Conservation (phyloP, 2,888 invertebrate species). For the Saturnia japonica region DNA sequence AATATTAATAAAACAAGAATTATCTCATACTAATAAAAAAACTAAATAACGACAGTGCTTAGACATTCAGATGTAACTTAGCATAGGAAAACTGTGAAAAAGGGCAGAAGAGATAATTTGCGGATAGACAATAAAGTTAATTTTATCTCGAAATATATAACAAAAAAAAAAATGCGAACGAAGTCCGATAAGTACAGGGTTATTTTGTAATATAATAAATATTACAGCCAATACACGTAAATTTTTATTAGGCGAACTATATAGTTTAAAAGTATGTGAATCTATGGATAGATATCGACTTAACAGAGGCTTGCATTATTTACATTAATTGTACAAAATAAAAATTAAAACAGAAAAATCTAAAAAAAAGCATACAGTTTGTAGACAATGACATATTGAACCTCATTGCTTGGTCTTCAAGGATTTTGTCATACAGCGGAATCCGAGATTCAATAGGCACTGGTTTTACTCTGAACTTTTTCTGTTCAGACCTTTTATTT, state of each 20-base stretch:
- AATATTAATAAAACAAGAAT: no score
- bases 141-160: not conserved
- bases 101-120: no score
- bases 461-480: constrained; percentile 82
- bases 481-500: constrained; percentile 74
- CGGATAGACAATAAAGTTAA: no score
- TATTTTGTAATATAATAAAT: not conserved
- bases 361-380: constrained; percentile 52
- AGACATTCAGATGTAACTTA: no score
- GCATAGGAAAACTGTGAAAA: no score
- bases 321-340: not conserved
- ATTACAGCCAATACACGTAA: no score
- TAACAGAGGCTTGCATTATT: not conserved
- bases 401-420: constrained; percentile 88
- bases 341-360: constrained; percentile 23
- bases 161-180: not conserved
- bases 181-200: not conserved
- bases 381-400: constrained; percentile 49
- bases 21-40: no score
- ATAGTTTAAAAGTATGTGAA: not conserved
- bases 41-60: no score
- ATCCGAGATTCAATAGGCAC: constrained; percentile 87
- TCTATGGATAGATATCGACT: not conserved
- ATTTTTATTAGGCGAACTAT: not conserved
- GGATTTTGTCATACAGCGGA: constrained; percentile 86